Conservation (phyloP, 1,140 invertebrate species). For the Lerema accius region DNA sequence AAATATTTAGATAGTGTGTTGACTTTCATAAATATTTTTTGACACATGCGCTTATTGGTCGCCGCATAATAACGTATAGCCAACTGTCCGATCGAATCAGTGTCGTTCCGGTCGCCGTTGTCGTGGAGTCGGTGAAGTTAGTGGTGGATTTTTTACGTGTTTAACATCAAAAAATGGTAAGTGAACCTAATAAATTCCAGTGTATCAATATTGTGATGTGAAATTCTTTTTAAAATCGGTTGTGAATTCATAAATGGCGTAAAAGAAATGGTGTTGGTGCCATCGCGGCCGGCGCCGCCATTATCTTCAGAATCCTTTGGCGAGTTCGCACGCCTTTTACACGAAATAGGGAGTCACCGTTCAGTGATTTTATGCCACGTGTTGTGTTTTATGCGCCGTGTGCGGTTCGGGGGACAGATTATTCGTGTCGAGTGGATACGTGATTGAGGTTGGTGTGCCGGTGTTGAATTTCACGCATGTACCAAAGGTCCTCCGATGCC, state of each 20-base stretch:
- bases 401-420: constrained; percentile 10
- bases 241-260: constrained; percentile 44
- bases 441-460: constrained; percentile 40
- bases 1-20: constrained; percentile 50
- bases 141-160: constrained; percentile 80
- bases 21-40: constrained; percentile 62
- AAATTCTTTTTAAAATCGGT: constrained; percentile 41
- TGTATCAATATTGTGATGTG: constrained; percentile 60
- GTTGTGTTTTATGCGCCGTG: constrained; percentile 57
- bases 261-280: constrained; percentile 52
- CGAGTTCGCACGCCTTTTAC: constrained; percentile 75
- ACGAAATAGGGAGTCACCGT: constrained; percentile 75
- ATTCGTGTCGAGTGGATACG: constrained; percentile 28
- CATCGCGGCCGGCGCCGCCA: constrained; percentile 73
- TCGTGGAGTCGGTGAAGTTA: constrained; percentile 79
- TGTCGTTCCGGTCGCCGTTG: constrained; percentile 81
- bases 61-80: constrained; percentile 64
- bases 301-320: constrained; percentile 75
- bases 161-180: constrained; percentile 82
- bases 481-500: constrained; percentile 69
- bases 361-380: constrained; percentile 81
- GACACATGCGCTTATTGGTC: constrained; percentile 79
- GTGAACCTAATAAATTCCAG: constrained; percentile 71
- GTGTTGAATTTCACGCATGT: constrained; percentile 79
- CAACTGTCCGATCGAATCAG: constrained; percentile 72